Evolutionary conservation across 2,888 invertebrate genomes (phyloP).

Genomic region (Mystacides longicornis): DNA sequence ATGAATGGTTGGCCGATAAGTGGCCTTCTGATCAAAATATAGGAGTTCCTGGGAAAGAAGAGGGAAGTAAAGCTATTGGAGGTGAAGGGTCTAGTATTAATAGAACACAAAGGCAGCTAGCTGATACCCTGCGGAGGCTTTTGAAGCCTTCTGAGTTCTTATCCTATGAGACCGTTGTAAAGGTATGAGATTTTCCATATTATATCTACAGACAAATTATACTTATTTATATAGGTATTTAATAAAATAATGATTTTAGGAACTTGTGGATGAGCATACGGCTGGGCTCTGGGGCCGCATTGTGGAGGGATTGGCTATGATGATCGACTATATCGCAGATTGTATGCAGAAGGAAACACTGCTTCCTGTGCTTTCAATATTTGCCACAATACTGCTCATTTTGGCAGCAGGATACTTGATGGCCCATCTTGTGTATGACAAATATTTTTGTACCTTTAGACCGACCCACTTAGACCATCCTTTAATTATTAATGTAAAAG

Average conservation of each 20-base stretch:
- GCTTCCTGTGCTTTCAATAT: slow-evolving; percentile 67
- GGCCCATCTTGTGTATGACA: slow-evolving; percentile 61
- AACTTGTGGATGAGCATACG: slow-evolving; percentile 72
- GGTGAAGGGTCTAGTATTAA: slow-evolving; percentile 47
- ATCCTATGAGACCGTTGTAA: slow-evolving; percentile 70
- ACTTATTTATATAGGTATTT: no score
- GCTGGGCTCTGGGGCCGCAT: slow-evolving; percentile 64
- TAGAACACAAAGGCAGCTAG: slow-evolving; percentile 64
- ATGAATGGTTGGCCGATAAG: slow-evolving; percentile 78
- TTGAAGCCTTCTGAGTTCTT: slow-evolving; percentile 66
- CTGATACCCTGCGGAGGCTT: slow-evolving; percentile 63
- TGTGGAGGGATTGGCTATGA: slow-evolving; percentile 55
- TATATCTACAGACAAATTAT: not conserved
- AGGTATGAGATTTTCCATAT: slow-evolving; percentile 40
- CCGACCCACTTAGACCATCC: no score
- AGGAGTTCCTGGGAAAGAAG: slow-evolving; percentile 38
- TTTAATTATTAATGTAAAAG: no score
- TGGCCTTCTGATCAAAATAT: slow-evolving; percentile 53
- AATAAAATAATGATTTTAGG: slow-evolving; percentile 41
- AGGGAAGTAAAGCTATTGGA: slow-evolving; percentile 31
- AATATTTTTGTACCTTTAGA: no score
- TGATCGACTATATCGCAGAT: slow-evolving; percentile 63
- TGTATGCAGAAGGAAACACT: slow-evolving; percentile 71
- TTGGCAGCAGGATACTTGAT: slow-evolving; percentile 75
- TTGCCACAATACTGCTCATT: slow-evolving; percentile 72